Conservation (phyloP, 1,140 invertebrate species). For the Platyscapa corneri region DNA sequence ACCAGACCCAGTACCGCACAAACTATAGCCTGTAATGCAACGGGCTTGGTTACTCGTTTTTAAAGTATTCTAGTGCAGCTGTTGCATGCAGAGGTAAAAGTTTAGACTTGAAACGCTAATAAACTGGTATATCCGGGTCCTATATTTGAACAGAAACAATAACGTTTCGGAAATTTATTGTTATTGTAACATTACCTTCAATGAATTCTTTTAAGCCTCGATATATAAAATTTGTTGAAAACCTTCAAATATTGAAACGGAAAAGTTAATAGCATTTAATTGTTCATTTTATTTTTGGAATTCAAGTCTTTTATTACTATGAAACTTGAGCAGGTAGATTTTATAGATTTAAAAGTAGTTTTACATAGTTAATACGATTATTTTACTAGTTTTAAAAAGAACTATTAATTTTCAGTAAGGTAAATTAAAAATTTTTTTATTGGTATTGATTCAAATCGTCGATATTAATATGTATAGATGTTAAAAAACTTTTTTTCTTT, state of each 20-base stretch:
- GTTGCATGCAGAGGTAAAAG: not conserved
- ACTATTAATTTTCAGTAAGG: not conserved
- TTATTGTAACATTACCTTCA: no score
- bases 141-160: no score
- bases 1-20: conserved; percentile 75
- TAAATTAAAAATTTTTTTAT: not conserved
- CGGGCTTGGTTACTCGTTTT: not conserved
- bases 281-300: not conserved
- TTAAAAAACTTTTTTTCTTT: not conserved
- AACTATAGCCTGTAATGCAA: conserved; percentile 71
- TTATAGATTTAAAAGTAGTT: not conserved
- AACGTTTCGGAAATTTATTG: no score
- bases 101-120: no score
- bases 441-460: not conserved
- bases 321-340: not conserved
- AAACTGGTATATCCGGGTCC: no score
- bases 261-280: not conserved
- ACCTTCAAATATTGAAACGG: not conserved
- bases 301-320: not conserved
- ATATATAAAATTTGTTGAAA: no score
- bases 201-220: no score
- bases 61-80: not conserved
- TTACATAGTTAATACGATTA: not conserved
- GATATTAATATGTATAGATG: not conserved
- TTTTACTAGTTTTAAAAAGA: not conserved